Evolutionary conservation across 2,113 vertebrate species (phyloP).

Genomic region (Sapayoa aenigma): DNA sequence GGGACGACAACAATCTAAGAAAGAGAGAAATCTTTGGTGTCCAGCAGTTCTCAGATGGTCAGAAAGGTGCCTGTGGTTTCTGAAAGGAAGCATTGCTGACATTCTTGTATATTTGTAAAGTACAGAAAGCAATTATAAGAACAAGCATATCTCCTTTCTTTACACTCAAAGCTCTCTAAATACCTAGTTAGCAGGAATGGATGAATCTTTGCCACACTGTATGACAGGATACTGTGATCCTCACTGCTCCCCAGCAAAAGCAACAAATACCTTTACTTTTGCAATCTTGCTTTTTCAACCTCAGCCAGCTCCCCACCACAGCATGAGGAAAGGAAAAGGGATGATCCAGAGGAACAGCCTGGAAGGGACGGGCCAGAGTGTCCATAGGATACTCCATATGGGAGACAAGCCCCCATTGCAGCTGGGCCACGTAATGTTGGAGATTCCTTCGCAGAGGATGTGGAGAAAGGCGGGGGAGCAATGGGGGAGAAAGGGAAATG

Average conservation of each 20-base stretch:
- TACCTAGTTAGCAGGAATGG: background rate
- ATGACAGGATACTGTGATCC: background rate
- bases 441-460: background rate
- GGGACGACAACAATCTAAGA: background rate
- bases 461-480: background rate
- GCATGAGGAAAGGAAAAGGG: background rate
- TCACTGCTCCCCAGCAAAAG: background rate
- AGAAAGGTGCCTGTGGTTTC: background rate
- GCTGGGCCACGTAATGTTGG: background rate
- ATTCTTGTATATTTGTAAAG: background rate
- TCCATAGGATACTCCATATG: background rate
- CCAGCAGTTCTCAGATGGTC: background rate
- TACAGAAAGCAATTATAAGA: background rate
- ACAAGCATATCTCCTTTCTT: background rate
- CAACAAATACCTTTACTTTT: background rate
- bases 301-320: background rate
- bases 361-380: background rate
- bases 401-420: background rate
- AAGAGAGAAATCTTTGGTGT: background rate
- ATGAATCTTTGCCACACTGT: background rate
- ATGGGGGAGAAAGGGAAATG: conserved; percentile 8
- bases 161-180: background rate
- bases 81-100: background rate
- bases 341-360: background rate
- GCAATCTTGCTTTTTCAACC: background rate